A percentile compares a stretch with the other conserved stretches of the same genome.
These are phyloP conservation scores for Drosophila mercatorum DNA, from an alignment of 2,888 invertebrate species.

Conservation along the genomic window DNA sequence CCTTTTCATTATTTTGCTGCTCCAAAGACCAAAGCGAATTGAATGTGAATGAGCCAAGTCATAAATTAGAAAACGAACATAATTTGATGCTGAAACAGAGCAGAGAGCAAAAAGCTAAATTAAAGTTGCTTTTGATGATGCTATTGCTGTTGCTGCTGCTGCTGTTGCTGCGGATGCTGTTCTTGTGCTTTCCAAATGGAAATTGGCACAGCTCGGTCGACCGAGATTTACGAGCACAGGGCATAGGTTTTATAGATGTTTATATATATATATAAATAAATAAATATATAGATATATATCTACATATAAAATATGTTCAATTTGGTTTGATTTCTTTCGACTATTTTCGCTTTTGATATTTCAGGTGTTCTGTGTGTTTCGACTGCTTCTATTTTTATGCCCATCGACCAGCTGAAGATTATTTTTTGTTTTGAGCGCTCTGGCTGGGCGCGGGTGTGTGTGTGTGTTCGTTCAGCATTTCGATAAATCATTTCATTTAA, in stretches of 20 bases:
- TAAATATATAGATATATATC: not conserved
- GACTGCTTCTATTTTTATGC: constrained; percentile 46
- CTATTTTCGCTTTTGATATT: constrained; percentile 34
- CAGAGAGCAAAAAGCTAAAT: constrained; percentile 30
- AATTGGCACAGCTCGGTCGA: constrained; percentile 55
- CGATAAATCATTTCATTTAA: constrained; percentile 72
- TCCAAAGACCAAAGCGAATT: constrained; percentile 33
- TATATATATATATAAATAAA: not conserved
- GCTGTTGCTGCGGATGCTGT: constrained; percentile 39
- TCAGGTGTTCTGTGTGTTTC: constrained; percentile 60
- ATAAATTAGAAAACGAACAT: constrained; percentile 59
- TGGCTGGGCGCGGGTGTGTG: constrained; percentile 1
- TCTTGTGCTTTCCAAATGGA: constrained; percentile 56
- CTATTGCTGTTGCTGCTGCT: constrained; percentile 35
- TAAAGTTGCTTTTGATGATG: constrained; percentile 43
- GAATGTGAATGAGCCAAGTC: constrained; percentile 55
- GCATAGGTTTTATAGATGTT: constrained; percentile 45
- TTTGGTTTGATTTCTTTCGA: not conserved
- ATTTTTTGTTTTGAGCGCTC: constrained; percentile 22
- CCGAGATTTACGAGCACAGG: constrained; percentile 59
- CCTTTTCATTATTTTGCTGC: constrained; percentile 6
- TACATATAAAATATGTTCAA: constrained; percentile 13
- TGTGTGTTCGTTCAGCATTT: constrained; percentile 27
- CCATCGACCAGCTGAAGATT: constrained; percentile 35
- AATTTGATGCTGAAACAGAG: constrained; percentile 45